Evolutionary conservation across 2,797 vertebrate genomes (phyloP).

Genomic region (Borostomias antarcticus): DNA sequence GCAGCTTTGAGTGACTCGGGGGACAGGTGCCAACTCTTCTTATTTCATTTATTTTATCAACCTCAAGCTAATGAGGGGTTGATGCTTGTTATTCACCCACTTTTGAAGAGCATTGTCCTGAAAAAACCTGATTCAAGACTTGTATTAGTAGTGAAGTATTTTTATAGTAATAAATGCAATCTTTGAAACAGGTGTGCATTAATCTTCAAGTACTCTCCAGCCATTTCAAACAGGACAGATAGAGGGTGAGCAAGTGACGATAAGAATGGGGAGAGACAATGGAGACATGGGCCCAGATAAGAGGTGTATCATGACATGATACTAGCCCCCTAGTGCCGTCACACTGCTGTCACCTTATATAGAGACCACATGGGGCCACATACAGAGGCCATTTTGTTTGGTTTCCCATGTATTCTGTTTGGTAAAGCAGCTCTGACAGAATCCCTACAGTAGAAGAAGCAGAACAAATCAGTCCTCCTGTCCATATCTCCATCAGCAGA

Average conservation of each 20-base stretch:
- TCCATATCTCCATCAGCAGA: neutral
- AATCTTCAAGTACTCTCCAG: neutral
- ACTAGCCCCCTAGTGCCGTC: too few species aligned
- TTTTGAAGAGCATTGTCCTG: conserved; percentile 24
- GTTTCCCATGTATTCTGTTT: neutral
- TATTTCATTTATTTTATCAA: conserved; percentile 38
- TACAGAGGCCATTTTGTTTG: neutral
- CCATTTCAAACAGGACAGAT: neutral
- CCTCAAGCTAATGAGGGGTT: conserved; percentile 40
- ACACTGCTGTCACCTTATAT: neutral
- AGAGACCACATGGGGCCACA: neutral
- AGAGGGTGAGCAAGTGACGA: neutral
- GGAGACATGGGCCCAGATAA: too few species aligned
- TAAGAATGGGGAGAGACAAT: neutral
- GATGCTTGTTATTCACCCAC: conserved; percentile 17
- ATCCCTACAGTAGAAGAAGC: neutral
- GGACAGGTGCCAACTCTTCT: conserved; percentile 25
- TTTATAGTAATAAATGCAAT: too few species aligned
- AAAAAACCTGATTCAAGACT: conserved; percentile 29
- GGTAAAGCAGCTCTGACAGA: too few species aligned
- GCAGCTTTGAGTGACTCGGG: conserved; percentile 47
- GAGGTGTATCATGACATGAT: too few species aligned
- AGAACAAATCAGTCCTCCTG: neutral
- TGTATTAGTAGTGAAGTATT: conserved; percentile 32
- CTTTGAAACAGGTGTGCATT: too few species aligned